A percentile compares a stretch with the other conserved stretches of the same genome.
Conservation (phyloP, 2,888 invertebrate genomes). For the Macrosiphum euphorbiae region DNA sequence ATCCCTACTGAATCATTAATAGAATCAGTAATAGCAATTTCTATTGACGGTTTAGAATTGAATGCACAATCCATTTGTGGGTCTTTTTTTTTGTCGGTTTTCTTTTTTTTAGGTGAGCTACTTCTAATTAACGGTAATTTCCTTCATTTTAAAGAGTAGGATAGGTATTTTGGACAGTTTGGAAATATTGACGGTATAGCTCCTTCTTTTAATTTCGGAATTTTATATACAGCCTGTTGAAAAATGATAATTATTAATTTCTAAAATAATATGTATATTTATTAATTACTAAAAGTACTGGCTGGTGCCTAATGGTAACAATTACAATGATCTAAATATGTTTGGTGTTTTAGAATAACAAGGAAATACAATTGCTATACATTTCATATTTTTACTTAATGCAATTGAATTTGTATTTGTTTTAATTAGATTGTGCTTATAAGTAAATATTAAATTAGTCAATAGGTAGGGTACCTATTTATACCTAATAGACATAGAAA, state of each 20-base stretch:
- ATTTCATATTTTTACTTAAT: neutral
- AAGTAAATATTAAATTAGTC: neutral
- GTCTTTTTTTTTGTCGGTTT: no score
- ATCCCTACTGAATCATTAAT: no score
- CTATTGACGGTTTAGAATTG: no score
- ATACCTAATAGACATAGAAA: neutral
- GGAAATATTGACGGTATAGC: conserved; percentile 35
- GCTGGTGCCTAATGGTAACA: neutral
- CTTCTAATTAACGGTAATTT: neutral
- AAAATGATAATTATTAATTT: neutral
- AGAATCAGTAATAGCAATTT: no score
- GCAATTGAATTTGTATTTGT: neutral
- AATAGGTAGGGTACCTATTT: neutral
- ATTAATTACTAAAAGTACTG: neutral
- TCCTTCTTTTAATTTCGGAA: conserved; percentile 21
- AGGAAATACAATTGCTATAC: conserved; percentile 19
- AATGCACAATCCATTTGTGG: no score
- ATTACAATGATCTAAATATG: neutral
- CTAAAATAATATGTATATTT: neutral
- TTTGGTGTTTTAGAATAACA: neutral
- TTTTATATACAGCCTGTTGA: neutral
- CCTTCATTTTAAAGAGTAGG: neutral
- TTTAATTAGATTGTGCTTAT: conserved; percentile 11
- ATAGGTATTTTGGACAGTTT: conserved; percentile 31
- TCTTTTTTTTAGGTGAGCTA: neutral